Evolutionary conservation across 1,140 invertebrate genomes (phyloP).

Genomic region (Philopotamus ludificatus): DNA sequence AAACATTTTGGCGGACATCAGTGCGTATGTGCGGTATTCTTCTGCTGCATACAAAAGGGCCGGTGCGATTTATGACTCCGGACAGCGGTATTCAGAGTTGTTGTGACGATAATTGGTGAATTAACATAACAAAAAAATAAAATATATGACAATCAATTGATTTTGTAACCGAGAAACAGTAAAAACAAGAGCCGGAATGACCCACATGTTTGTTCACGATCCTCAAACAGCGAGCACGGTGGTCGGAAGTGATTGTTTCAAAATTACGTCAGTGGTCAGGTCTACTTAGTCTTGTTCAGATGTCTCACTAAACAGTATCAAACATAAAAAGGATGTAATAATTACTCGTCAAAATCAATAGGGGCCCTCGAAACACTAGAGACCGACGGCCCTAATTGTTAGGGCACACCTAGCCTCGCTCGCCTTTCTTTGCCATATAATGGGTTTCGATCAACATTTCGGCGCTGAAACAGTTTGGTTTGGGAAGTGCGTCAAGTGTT

Average conservation of each 20-base stretch:
- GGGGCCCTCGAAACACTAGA: neutral
- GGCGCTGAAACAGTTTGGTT: conserved; percentile 30
- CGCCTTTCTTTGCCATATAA: neutral
- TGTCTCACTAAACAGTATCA: conserved; percentile 31
- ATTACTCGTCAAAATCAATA: conserved; percentile 33
- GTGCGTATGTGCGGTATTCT: too few relatives aligned
- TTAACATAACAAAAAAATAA: neutral
- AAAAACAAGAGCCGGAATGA: neutral
- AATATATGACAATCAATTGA: neutral
- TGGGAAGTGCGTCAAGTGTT: conserved; percentile 27
- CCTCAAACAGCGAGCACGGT: conserved; percentile 13
- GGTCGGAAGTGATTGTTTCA: conserved; percentile 12
- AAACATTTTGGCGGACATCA: neutral
- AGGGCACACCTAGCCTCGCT: conserved; percentile 1
- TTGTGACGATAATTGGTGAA: neutral
- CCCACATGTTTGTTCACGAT: conserved; percentile 21
- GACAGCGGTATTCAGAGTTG: neutral
- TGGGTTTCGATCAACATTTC: conserved; percentile 35
- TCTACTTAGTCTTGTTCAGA: neutral
- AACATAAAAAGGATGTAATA: conserved; percentile 34
- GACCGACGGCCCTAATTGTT: conserved; percentile 27
- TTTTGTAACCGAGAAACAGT: neutral
- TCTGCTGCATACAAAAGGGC: too few relatives aligned
- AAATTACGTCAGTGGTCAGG: conserved; percentile 4
- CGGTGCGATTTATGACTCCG: too few relatives aligned